Evolutionary conservation across 2,113 vertebrate species (phyloP).

Genomic region (Rhipidura dahli): DNA sequence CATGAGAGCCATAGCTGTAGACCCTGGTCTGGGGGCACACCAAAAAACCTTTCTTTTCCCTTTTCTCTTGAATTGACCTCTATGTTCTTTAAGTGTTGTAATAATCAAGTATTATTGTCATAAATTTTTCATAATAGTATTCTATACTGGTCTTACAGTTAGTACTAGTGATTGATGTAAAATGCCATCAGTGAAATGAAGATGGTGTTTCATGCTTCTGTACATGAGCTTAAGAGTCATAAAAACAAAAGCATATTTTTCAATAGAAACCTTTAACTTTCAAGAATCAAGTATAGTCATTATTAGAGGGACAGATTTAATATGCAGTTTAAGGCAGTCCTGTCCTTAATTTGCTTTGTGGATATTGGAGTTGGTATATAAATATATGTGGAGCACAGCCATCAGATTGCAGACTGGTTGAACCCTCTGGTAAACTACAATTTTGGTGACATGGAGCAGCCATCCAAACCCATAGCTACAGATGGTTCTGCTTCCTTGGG

Average conservation of each 20-base stretch:
- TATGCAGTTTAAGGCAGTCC: background rate
- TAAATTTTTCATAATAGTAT: background rate
- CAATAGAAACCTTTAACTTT: background rate
- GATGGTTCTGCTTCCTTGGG: background rate
- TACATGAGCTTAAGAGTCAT: background rate
- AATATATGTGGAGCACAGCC: background rate
- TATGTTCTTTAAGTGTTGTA: background rate
- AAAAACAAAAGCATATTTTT: background rate
- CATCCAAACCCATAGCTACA: background rate
- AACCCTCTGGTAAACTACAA: background rate
- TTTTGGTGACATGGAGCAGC: background rate
- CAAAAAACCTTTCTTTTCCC: background rate
- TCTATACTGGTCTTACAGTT: background rate
- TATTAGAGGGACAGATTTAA: background rate
- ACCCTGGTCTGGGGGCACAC: background rate
- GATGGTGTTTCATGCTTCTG: background rate
- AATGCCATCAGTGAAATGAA: background rate
- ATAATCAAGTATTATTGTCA: background rate
- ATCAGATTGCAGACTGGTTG: background rate
- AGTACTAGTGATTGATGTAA: background rate
- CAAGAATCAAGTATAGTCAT: background rate
- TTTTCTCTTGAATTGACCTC: background rate
- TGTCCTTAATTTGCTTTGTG: background rate
- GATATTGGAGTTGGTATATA: background rate
- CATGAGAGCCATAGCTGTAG: fast-evolving